Evolutionary conservation across 2,113 vertebrate species (phyloP).

Genomic region (Megaceryle torquata): DNA sequence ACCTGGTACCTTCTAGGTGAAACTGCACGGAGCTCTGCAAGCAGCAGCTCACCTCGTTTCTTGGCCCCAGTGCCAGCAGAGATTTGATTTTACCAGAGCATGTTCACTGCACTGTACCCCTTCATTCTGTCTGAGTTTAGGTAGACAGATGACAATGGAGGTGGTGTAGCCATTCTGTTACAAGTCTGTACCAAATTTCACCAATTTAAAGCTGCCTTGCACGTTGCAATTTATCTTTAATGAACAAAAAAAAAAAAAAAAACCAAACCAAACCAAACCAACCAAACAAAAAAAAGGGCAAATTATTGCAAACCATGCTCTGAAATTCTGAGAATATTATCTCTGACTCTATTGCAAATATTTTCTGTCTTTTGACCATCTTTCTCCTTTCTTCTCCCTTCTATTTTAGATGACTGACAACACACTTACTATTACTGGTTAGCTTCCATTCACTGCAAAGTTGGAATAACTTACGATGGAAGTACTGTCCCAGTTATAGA

Average conservation of each 20-base stretch:
- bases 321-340: background rate
- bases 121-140: background rate
- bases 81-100: background rate
- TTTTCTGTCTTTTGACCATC: background rate
- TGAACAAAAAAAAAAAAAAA: background rate
- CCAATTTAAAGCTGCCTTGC: background rate
- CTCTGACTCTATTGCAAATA: background rate
- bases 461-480: constrained; percentile 45
- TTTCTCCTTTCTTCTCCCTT: constrained; percentile 5
- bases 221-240: background rate
- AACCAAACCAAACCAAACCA: too few relatives aligned
- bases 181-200: background rate
- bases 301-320: background rate
- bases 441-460: constrained; percentile 55
- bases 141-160: background rate
- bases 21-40: background rate
- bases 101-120: background rate
- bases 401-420: constrained; percentile 54
- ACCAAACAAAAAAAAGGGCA: background rate
- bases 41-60: background rate
- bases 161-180: background rate
- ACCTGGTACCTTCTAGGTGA: background rate
- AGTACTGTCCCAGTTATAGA: constrained; percentile 56
- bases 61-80: background rate
- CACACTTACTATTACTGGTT: constrained; percentile 36